Percentiles rank a stretch among this genome's conserved stretches.
Evolutionary conservation across 2,888 invertebrate genomes (phyloP).

Genomic region (Dione vanillae): DNA sequence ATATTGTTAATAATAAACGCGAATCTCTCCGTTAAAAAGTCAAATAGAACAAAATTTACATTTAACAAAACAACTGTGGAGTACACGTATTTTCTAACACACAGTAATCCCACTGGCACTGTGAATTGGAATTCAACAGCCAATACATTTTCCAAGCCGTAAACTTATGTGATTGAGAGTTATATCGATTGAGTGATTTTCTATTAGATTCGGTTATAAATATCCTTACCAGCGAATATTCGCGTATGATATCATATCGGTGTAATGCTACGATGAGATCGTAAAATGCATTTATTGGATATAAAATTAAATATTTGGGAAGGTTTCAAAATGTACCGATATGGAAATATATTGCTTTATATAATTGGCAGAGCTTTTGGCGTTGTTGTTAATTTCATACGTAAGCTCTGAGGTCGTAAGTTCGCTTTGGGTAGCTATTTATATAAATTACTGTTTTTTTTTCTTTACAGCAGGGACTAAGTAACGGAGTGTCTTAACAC

Average conservation of each 20-base stretch:
- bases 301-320: conserved; percentile 29
- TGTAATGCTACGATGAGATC: conserved; percentile 25
- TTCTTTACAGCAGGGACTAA: too few relatives aligned
- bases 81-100: background rate
- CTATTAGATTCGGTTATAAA: conserved; percentile 43
- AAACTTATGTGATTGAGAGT: conserved; percentile 28
- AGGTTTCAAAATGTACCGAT: conserved; percentile 6
- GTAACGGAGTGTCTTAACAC: too few relatives aligned
- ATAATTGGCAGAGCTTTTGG: background rate
- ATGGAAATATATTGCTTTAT: background rate
- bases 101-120: background rate
- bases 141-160: conserved; percentile 23
- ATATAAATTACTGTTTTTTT: background rate
- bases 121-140: background rate
- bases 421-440: background rate
- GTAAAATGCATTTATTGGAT: conserved; percentile 32
- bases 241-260: conserved; percentile 30
- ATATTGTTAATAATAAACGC: too few relatives aligned
- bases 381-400: background rate
- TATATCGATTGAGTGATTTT: conserved; percentile 39
- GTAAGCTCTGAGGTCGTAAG: background rate
- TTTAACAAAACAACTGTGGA: background rate
- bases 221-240: conserved; percentile 8
- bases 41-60: background rate
- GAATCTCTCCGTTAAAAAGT: too few relatives aligned